Base-by-base conservation (phyloP, 2,888 invertebrate genomes). In the Sinodicranocentrus sp. region DNA sequence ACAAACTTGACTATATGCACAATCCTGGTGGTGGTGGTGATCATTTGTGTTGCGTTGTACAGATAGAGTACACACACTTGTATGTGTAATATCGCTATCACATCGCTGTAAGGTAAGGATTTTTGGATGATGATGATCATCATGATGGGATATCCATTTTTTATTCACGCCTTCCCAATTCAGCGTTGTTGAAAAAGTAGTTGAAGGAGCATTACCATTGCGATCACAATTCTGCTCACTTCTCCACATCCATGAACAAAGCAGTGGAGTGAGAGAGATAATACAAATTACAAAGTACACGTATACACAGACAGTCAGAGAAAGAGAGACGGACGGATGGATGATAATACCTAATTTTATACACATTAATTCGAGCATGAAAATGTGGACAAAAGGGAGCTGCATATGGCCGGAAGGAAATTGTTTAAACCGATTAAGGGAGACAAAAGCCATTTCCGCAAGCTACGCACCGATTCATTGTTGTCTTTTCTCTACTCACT, bases 371-470 rank as follows among this genome's bases (percentile, higher is more conserved):
- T 87, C 86, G 86, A 88, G 86, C 88, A 77, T 88, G 88, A 88
- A 88, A 88, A 84, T 85, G 84, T 84, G 87, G 86, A 87, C 88
- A 88, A 87, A 87, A 85, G 85, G 84, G 84, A 71, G 78, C 68
- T 84, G 79, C 87, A 88, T 86, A 85, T 84, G 87, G 88, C 88
- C 88, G 88, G 88, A 87, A 87, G 88, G 88, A 88, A 88, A 88
- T 88, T 86, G 87, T 88, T 88, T 87, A 88, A 88, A 88, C 84
- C 87, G 87, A 87, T 88, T 88, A 87, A 82, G 84, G 82, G 86
- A 88, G 85, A 86, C 88, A 88, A 88, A 88, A 87, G 87, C 83
- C 85, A 88, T 88, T 88, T 88, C 88, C 88, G 88, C 87, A 88
- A 85, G 43, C 44, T 48, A 52, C 52, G 39, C 68, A 68, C 65